Percentiles rank a stretch among this genome's conserved stretches.
These are phyloP conservation scores for Melipona bicolor DNA, from an alignment of 2,888 invertebrate species.

Conservation along the genomic window DNA sequence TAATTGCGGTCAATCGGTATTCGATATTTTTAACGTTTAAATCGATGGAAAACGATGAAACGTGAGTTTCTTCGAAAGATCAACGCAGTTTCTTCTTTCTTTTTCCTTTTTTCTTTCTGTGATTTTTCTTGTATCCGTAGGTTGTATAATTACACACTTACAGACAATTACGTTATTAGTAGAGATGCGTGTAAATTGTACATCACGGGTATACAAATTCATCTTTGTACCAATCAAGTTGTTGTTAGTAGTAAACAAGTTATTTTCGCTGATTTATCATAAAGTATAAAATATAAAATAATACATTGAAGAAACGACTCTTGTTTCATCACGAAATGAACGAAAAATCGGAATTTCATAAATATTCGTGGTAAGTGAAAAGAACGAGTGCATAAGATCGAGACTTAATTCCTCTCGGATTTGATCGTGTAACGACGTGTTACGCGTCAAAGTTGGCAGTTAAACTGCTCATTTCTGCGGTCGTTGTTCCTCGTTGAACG, in stretches of 20 bases:
- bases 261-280: background rate
- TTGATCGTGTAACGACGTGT: background rate
- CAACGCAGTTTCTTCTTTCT: background rate
- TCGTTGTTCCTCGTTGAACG: constrained; percentile 19
- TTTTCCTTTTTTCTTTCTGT: background rate
- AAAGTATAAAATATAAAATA: no score
- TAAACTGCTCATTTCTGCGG: constrained; percentile 13
- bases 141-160: background rate
- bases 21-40: background rate
- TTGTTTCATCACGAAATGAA: background rate
- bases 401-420: background rate
- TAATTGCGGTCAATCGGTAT: background rate
- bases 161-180: background rate
- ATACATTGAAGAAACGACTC: no score
- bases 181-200: background rate
- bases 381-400: constrained; percentile 25
- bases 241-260: background rate
- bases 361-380: constrained; percentile 62
- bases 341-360: constrained; percentile 32
- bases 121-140: background rate
- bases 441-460: constrained; percentile 2
- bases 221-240: background rate
- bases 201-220: background rate
- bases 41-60: background rate
- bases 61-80: background rate